phyloP scores from a whole-genome alignment of 2,888 invertebrate species.

The Himalopsyche anomala region DNA sequence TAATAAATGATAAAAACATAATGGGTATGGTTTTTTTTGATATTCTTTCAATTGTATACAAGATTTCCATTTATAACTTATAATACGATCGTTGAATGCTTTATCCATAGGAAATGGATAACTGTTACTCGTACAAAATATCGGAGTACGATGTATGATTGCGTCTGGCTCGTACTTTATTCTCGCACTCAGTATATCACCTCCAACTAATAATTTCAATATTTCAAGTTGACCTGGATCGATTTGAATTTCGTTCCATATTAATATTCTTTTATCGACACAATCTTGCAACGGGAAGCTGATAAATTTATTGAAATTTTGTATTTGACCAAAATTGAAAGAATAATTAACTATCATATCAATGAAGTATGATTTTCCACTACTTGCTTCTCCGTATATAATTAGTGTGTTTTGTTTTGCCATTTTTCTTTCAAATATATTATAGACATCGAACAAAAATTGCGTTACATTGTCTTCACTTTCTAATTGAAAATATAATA shows the following conservation, averaged over 20 bases:
- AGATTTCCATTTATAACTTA: background rate
- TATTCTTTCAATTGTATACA: background rate
- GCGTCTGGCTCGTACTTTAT: no score
- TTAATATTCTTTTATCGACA: background rate
- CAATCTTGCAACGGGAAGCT: background rate
- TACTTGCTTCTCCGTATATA: background rate
- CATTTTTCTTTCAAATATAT: background rate
- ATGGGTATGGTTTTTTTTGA: background rate
- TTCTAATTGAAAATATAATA: no score
- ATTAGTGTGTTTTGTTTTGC: background rate
- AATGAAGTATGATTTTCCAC: background rate
- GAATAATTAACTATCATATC: background rate
- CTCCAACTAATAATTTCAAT: background rate
- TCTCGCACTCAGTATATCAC: background rate
- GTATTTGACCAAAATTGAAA: background rate
- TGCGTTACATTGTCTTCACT: no score
- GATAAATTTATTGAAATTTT: background rate
- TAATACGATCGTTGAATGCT: no score
- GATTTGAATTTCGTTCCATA: background rate
- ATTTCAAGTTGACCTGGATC: slow-evolving; percentile 10
- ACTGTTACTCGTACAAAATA: no score
- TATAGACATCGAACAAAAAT: no score
- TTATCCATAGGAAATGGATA: no score
- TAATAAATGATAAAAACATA: slow-evolving; percentile 1
- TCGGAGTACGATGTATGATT: no score